A percentile compares a stretch with the other conserved stretches of the same genome.
phyloP scores from a whole-genome alignment of 1,140 invertebrate species.

The Holotrichia oblita region DNA sequence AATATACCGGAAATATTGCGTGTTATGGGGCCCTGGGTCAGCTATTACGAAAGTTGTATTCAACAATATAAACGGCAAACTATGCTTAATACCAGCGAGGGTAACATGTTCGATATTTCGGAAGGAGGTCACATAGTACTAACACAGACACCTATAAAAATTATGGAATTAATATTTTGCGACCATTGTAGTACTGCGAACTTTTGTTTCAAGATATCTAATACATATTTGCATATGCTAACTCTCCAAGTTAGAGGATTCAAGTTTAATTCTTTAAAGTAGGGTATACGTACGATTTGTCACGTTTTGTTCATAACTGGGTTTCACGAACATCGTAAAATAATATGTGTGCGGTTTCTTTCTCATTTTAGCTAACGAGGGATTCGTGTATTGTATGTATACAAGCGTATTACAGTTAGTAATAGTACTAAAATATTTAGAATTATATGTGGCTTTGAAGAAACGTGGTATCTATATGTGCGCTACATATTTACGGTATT shows the following conservation, averaged over 20 bases:
- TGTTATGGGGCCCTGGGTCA: background rate
- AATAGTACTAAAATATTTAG: too few relatives aligned
- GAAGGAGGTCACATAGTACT: conserved; percentile 17
- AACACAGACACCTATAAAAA: background rate
- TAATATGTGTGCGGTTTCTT: too few relatives aligned
- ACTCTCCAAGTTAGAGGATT: background rate
- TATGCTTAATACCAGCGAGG: background rate
- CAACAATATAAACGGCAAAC: background rate
- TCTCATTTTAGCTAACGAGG: too few relatives aligned
- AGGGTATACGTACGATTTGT: background rate
- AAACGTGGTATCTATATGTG: too few relatives aligned
- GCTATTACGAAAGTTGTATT: background rate
- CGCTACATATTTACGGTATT: too few relatives aligned
- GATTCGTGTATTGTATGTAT: too few relatives aligned
- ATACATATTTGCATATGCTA: background rate
- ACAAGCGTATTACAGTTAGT: too few relatives aligned
- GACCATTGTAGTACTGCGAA: background rate
- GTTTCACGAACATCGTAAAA: too few relatives aligned
- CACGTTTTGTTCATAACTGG: background rate
- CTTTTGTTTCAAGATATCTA: background rate
- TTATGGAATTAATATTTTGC: background rate
- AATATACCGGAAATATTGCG: conserved; percentile 26
- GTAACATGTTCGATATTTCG: background rate
- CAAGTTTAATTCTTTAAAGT: background rate
- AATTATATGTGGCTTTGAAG: too few relatives aligned